Base-by-base conservation (phyloP, 2,113 vertebrate genomes). In the Pycnonotus jocosus region DNA sequence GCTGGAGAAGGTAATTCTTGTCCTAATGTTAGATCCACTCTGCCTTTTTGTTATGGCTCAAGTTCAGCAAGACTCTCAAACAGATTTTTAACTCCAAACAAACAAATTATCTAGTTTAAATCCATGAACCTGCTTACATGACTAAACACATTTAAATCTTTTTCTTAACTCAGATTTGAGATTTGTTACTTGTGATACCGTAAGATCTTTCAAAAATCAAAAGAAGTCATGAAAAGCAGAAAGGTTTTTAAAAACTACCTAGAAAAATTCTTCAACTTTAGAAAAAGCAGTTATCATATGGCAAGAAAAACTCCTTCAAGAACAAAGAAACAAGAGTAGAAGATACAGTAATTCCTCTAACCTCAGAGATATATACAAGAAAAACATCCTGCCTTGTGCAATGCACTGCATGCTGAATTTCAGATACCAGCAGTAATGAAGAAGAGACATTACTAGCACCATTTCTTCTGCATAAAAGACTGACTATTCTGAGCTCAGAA, bases 181-280 rank as follows among this genome's bases (percentile, higher is more conserved):
- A 91, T 89, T 89, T 95, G 37, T 92, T 96, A 95, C 91, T 95
- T 93, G 48, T 61, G 88, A 97, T 95, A 96, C 60, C 65, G 56
- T 37, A 74, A 97, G 94, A 60, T 88, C 70, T 88, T 97, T 84
- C 79, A 93, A 94, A 92, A 96, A 89, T 82, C 51, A 94, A 94
- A 91, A 89, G 25, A 0, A 28, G 61, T 51, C 95, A 93, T 56
- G 58, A 86, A 69, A 87, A 53, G 51, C 45, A 64, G 20, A 83
- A 87, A 82, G 28, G 5, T 62, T 73, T 82, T 69, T 54, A 3
- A n/a, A 76, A 80, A 54, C 6, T 62, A 25, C 31, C 33, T 61
- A 50, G 38, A 42, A 85, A 87, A 94, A 31, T 2, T 24, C 42
- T 61, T 72, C 45, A 69, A 25, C 25, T 82, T 80, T 21, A 83